Base-by-base conservation (phyloP, 2,113 vertebrate genomes). In the Tor tambroides region DNA sequence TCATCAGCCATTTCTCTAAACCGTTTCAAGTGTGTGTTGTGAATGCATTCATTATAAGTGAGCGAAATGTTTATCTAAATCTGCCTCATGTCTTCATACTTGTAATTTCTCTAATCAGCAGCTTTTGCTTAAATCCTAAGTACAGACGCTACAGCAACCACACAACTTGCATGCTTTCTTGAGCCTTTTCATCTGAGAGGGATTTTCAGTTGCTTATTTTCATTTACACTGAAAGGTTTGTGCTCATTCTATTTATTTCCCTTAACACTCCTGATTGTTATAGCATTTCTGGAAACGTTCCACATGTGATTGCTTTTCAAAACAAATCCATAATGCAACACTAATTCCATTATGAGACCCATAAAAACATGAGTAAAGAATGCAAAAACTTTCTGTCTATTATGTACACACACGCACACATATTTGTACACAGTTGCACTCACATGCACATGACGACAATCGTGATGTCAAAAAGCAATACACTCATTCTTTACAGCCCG, bases 141-240 rank as follows among this genome's bases (percentile, higher is more conserved):
- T 65, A 61, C 63, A 46, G 72, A 85, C 84, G 65, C 49, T 10
- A 65, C 30, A 87, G 85, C 76, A 81, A 69, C 61, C 65, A 83
- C 43, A 76, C 83, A 84, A 19, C 49, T 78, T 23, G 19, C 21
- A 41, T 71, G 79, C 59, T 49, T 30, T 46, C 30, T 83, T 84
- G 49, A 79, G 65, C 63, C 69, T 69, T 85, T 65, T 85, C 76
- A 86, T 54, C 72, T 63, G 69, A 87, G 56, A 28, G 51, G 86
- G 80, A 87, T 88, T 86, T 87, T 88, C 77, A 43, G n/a, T 76
- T 71, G 59, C 61, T 91, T 80, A 79, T 84, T 88, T 84, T 90
- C 69, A 85, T 88, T 86, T 90, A 86, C 49, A 84, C 61, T 87
- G 56, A 85, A 35, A 82, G 71, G 83, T 28, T 83, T 75, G 74